Evolutionary conservation across 2,888 invertebrate genomes (phyloP).

Genomic region (Pterostichus niger): DNA sequence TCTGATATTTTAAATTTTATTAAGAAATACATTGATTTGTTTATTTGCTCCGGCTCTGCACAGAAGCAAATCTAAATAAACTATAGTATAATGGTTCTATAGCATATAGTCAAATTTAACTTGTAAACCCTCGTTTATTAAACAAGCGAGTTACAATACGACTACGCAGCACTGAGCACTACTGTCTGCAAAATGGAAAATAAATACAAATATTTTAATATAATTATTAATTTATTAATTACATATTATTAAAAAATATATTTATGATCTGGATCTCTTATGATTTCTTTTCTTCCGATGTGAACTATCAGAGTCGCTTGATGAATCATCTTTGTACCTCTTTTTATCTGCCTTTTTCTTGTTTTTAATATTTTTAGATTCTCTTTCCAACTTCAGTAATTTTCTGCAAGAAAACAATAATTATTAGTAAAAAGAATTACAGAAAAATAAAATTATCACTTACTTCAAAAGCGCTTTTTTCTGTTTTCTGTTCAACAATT

Average conservation of each 20-base stretch:
- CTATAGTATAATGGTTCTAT: too few species aligned
- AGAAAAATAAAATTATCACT: constrained; percentile 70
- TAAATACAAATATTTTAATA: neutral
- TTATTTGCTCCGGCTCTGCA: too few species aligned
- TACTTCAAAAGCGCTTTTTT: constrained; percentile 94
- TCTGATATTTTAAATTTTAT: too few species aligned
- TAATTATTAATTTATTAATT: constrained; percentile 26
- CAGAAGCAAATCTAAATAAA: too few species aligned
- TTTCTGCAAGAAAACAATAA: constrained; percentile 78
- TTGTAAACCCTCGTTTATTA: too few species aligned
- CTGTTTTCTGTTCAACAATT: constrained; percentile 91
- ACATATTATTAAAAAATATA: constrained; percentile 2
- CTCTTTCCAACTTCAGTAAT: constrained; percentile 84
- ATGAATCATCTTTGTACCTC: constrained; percentile 62
- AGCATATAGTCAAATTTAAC: too few species aligned
- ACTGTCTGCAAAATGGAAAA: too few species aligned
- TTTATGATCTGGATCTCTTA: constrained; percentile 35
- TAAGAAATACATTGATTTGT: too few species aligned
- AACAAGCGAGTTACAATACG: too few species aligned
- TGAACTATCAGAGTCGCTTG: constrained; percentile 37
- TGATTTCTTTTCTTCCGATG: constrained; percentile 40
- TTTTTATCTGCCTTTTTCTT: constrained; percentile 72
- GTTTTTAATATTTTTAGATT: constrained; percentile 68
- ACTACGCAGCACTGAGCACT: too few species aligned
- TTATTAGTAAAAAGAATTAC: constrained; percentile 49